Base-by-base conservation (phyloP, 2,797 vertebrate genomes). In the Iguana delicatissima region DNA sequence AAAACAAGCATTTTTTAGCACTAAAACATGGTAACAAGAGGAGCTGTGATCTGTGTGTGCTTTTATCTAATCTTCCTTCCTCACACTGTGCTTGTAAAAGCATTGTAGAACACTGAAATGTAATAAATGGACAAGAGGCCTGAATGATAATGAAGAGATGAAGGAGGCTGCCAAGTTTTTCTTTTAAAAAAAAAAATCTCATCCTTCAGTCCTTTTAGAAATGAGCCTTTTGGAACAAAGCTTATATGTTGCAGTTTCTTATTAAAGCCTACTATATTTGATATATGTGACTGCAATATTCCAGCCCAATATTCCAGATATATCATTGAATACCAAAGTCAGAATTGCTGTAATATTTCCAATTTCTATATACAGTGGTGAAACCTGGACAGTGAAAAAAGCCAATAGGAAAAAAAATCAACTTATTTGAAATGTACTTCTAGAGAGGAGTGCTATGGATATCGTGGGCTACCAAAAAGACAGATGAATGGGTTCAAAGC, bases 1-100 rank as follows among this genome's bases (percentile, higher is more conserved):
- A 87, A 87, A 69, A 62, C 59, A 84, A n/a, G 62, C 90, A 76
- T 79, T 90, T 42, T 88, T 87, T 84, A 87, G 73, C 81, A 79
- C 80, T 84, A 79, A 86, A 83, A 88, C 32, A 14, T 77, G 86
- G 90, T 88, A 91, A 91, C 52, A 86, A 90, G 86, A 91, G 90
- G 50, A 84, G 73, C 90, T 91, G 86, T 88, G 73, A 91, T 88
- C 81, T 5, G 20, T 24, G 50, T 80, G 86, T 84, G 72, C 81
- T 88, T 84, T 91, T 91, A 91, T 91, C 90, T 91, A 87, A 91
- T 91, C 90, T 91, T 91, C 77, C 64, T 87, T 88, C 86, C 86
- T 90, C 86, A 79, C 50, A 79, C 81, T 79, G 80, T 69, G 73
- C 86, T 91, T 87, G 80, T 87, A 91, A 91, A 88, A 91, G 77